Evolutionary conservation across 2,888 invertebrate species (phyloP).

Genomic region (Drosophila anomalata): DNA sequence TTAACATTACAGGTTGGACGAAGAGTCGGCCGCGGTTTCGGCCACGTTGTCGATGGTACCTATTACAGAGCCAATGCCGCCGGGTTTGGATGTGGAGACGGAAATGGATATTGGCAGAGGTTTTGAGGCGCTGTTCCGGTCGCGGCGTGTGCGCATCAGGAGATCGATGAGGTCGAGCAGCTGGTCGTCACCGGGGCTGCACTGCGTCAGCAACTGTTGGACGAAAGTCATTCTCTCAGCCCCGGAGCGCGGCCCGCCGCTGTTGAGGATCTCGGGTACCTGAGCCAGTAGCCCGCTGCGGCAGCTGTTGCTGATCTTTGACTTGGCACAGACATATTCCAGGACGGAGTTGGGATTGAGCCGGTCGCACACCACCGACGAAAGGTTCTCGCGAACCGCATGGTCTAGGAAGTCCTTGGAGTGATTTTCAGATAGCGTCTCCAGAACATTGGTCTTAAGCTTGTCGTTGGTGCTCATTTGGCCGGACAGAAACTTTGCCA

Average conservation of each 20-base stretch:
- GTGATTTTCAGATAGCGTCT: slow-evolving; percentile 82
- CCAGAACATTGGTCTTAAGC: slow-evolving; percentile 79
- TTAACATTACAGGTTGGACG: slow-evolving; percentile 75
- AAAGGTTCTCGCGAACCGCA: slow-evolving; percentile 83
- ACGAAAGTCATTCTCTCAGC: slow-evolving; percentile 74
- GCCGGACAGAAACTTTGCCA: slow-evolving; percentile 79
- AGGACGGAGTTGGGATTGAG: slow-evolving; percentile 82
- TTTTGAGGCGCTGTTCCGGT: slow-evolving; percentile 29
- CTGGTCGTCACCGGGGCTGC: slow-evolving; percentile 70
- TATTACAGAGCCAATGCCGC: not conserved
- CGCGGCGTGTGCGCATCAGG: slow-evolving; percentile 67
- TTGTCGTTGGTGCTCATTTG: slow-evolving; percentile 79
- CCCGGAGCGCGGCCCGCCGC: slow-evolving; percentile 68
- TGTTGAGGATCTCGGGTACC: slow-evolving; percentile 74
- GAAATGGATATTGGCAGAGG: not conserved
- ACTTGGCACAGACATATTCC: slow-evolving; percentile 82
- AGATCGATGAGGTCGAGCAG: slow-evolving; percentile 76
- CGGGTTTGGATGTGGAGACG: not conserved
- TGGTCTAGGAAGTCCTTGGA: slow-evolving; percentile 83
- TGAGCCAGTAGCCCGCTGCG: slow-evolving; percentile 77
- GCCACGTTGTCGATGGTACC: slow-evolving; percentile 66
- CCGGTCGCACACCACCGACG: slow-evolving; percentile 83
- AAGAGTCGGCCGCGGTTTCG: slow-evolving; percentile 82
- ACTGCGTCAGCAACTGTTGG: slow-evolving; percentile 66
- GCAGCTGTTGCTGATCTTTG: slow-evolving; percentile 79